Evolutionary conservation across 2,113 vertebrate genomes (phyloP), one percentile per base, ranked within the genome.

Genomic region (Hepsetus odoe): DNA sequence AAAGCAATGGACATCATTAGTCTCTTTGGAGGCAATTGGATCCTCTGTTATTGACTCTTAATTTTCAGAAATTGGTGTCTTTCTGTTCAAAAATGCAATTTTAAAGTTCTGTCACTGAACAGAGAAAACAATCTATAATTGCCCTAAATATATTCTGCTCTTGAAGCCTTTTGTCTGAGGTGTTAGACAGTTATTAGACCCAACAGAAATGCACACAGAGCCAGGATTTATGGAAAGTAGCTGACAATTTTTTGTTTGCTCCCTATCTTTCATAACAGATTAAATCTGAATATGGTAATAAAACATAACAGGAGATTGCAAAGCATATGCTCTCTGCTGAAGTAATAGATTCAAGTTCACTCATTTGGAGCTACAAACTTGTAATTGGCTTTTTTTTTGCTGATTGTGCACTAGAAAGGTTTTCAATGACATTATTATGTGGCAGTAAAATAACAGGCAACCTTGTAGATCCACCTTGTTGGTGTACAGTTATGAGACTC

Each of bases 1-100:
- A 46, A 73, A 72, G 73, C 61, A 73, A 56, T 67, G 70, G 22
- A 53, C 20, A 42, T 32, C 5, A 33, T 46, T 66, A 33, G 16
- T 42, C 53, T 69, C 55, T n/a, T 40, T 14, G 68, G 32, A 33
- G 32, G 20, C 13, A 13, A 55, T 30, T 11, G 40, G 55, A 74
- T 33, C n/a, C 49, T 24, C 28, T 55, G 22, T 42, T 72, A 18
- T 56, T 46, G 62, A 44, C 72, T 46, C 20, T 49, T 58, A 18
- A 10, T n/a, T 30, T 73, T 65, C 28, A 12, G 10, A 49, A 28
- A 22, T 11, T 22, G 16, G 33, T 18, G 32, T 62, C 1, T 35
- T 30, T 59, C 28, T 64, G 33, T 32, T 20, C 59, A 64, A 64
- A n/a, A 65, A 3, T 38, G 38, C 33, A 38, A 35, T 62, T 62